phyloP scores from a whole-genome alignment of 2,797 vertebrate species.

The Xerus rutilus region DNA sequence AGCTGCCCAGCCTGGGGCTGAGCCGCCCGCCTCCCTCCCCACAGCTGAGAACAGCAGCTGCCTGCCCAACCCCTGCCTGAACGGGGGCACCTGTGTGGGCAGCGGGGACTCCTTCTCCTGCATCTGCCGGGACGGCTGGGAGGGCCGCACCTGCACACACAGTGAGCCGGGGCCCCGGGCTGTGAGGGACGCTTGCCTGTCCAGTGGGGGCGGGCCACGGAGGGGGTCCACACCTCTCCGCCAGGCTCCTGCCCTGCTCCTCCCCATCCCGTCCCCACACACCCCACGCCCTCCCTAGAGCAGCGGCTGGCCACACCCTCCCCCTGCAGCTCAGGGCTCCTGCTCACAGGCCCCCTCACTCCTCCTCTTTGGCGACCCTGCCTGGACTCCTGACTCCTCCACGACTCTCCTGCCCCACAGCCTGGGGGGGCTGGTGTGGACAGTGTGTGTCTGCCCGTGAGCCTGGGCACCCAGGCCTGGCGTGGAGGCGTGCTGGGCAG shows the following conservation, averaged over 20 bases:
- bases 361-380: neutral
- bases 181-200: neutral
- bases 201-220: neutral
- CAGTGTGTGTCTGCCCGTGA: accelerated
- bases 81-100: constrained; percentile 96
- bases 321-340: neutral
- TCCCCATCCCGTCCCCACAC: too few species aligned
- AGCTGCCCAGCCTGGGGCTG: too few species aligned
- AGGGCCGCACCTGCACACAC: constrained; percentile 94
- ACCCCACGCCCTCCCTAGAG: neutral
- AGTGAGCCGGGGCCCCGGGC: constrained; percentile 88
- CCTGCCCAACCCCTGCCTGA: constrained; percentile 94
- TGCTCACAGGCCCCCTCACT: too few species aligned
- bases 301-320: neutral
- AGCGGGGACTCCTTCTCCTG: constrained; percentile 95
- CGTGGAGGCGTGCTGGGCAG: accelerated
- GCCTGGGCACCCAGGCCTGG: neutral
- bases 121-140: constrained; percentile 98
- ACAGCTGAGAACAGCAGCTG: constrained; percentile 97
- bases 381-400: neutral
- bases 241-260: neutral
- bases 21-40: neutral
- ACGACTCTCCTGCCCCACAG: neutral
- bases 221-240: too few species aligned
- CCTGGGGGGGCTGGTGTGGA: neutral